These are phyloP conservation scores for Himalopsyche kuldschensis DNA, from an alignment of 2,888 invertebrate species.

Conservation along the genomic window DNA sequence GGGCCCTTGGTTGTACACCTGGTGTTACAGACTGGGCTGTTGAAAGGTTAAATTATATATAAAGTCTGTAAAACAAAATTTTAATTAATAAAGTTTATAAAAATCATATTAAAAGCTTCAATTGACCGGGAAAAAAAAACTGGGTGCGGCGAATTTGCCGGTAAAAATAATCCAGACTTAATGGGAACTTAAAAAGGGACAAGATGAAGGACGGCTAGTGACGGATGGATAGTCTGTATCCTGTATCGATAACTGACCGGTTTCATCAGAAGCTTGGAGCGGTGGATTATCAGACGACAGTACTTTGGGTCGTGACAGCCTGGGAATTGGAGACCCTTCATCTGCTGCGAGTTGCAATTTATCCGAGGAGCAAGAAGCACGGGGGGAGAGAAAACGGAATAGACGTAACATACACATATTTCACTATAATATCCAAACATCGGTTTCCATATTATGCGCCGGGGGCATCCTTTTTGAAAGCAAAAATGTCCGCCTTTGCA, in stretches of 20 bases:
- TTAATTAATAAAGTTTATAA: too few species aligned
- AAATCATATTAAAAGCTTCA: too few species aligned
- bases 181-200: constrained; percentile 42
- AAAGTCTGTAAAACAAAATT: too few species aligned
- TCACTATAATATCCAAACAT: not conserved
- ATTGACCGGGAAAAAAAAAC: not conserved
- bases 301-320: constrained; percentile 94
- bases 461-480: not conserved
- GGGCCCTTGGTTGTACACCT: too few species aligned
- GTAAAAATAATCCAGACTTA: constrained; percentile 41
- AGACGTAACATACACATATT: constrained; percentile 19
- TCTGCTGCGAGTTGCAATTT: constrained; percentile 62
- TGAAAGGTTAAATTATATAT: too few species aligned
- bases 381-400: constrained; percentile 50
- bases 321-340: constrained; percentile 94
- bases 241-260: constrained; percentile 77
- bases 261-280: constrained; percentile 94
- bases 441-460: not conserved
- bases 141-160: not conserved
- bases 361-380: constrained; percentile 36
- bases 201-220: constrained; percentile 37
- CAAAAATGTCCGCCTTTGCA: too few species aligned
- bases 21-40: too few species aligned
- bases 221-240: not conserved
- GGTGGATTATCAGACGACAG: constrained; percentile 94